These are phyloP conservation scores for Thymelicus acteon DNA, from an alignment of 2,888 invertebrate species.

Conservation along the genomic window DNA sequence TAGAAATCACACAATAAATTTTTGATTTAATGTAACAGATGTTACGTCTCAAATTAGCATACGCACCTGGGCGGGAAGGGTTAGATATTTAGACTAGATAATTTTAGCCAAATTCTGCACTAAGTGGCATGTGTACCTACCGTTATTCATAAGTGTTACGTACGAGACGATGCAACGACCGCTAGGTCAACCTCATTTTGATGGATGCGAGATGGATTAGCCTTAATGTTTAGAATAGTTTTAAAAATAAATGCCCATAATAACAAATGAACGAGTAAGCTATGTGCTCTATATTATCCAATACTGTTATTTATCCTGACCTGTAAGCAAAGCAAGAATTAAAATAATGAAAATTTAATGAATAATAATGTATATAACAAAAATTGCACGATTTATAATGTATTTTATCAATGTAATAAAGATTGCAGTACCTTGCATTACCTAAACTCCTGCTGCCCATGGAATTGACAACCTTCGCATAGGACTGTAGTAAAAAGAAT, in stretches of 20 bases:
- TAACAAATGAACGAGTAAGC: neutral
- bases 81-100: constrained; percentile 73
- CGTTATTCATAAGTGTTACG: constrained; percentile 44
- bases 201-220: constrained; percentile 13
- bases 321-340: no score
- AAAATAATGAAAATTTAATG: no score
- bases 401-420: no score
- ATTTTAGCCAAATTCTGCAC: constrained; percentile 73
- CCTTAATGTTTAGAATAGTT: constrained; percentile 6
- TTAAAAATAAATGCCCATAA: neutral
- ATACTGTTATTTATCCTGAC: no score
- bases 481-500: no score
- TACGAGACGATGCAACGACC: constrained; percentile 23
- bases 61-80: constrained; percentile 61
- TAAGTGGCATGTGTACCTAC: constrained; percentile 55
- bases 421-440: no score
- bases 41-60: constrained; percentile 15
- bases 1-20: neutral
- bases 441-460: no score
- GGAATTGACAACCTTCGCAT: no score
- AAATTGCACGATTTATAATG: no score
- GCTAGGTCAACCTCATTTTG: constrained; percentile 12
- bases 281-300: no score
- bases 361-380: no score
- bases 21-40: neutral